A percentile compares a stretch with the other conserved stretches of the same genome.
Evolutionary conservation across 2,113 vertebrate genomes (phyloP).

Genomic region (Apodemus speciosus): DNA sequence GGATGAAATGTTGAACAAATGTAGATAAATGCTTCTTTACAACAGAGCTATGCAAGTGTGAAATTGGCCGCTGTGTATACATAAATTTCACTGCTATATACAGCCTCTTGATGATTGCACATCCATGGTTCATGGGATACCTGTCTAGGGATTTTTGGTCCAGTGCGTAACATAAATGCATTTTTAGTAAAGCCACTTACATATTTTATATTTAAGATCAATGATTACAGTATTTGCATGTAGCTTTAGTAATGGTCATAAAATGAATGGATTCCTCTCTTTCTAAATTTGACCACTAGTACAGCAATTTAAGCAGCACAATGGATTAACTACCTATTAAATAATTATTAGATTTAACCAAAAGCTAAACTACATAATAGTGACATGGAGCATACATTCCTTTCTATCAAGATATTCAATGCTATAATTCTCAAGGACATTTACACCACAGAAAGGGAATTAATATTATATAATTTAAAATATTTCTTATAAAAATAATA

Average conservation of each 20-base stretch:
- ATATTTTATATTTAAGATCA: conserved; percentile 48
- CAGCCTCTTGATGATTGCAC: not conserved
- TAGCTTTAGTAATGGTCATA: not conserved
- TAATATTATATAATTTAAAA: not conserved
- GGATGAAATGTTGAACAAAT: conserved; percentile 32
- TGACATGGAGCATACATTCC: not conserved
- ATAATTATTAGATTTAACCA: not conserved
- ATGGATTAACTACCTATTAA: not conserved
- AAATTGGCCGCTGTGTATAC: conserved; percentile 7
- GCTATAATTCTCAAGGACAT: not conserved
- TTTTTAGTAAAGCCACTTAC: conserved; percentile 25
- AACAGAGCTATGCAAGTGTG: conserved; percentile 42
- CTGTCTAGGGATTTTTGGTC: conserved; percentile 25
- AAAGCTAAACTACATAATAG: not conserved
- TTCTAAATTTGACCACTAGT: not conserved
- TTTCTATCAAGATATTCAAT: not conserved
- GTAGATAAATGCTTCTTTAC: conserved; percentile 19
- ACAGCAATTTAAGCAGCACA: not conserved
- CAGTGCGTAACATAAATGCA: not conserved
- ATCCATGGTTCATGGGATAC: not conserved
- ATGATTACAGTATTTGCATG: not conserved
- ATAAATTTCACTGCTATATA: conserved; percentile 33
- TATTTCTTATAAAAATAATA: not conserved
- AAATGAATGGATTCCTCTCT: not conserved
- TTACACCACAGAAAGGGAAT: not conserved